A percentile compares a stretch with the other conserved stretches of the same genome.
Conservation (phyloP, 2,113 vertebrate species). For the Nothocercus nigrocapillus region DNA sequence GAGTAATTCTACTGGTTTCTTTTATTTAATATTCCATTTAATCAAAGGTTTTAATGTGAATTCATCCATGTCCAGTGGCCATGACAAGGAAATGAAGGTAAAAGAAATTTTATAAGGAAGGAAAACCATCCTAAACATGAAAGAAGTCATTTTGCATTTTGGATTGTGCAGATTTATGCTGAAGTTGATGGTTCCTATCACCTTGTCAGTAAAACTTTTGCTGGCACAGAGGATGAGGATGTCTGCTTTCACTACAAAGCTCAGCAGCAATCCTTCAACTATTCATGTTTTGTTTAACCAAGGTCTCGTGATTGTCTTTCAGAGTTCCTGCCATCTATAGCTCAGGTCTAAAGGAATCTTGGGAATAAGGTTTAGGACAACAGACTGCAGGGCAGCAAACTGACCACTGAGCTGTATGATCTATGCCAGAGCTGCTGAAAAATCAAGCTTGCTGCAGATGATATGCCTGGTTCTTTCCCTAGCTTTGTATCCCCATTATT, state of each 20-base stretch:
- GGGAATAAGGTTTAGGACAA: rapidly evolving
- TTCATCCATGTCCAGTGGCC: too few species aligned
- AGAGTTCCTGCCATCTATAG: background rate
- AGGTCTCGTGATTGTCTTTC: background rate
- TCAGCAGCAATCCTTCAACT: background rate
- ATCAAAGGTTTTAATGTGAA: rapidly evolving
- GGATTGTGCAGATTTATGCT: background rate
- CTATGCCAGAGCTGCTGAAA: background rate
- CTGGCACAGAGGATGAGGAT: background rate
- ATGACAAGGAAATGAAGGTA: background rate
- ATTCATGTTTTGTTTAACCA: background rate
- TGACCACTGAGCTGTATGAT: background rate
- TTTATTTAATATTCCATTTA: background rate
- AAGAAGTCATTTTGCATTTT: background rate
- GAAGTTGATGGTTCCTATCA: background rate
- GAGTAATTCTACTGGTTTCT: background rate
- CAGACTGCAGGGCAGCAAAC: background rate
- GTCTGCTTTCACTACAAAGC: background rate
- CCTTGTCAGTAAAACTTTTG: background rate
- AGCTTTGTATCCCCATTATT: background rate
- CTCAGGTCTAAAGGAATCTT: background rate
- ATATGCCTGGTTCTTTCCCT: background rate
- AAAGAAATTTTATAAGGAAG: background rate
- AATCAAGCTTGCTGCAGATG: background rate
- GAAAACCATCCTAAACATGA: rapidly evolving